Evolutionary conservation across 2,113 vertebrate species (phyloP), one percentile per base, ranked within the genome.

Genomic region (Pterocles burchelli): DNA sequence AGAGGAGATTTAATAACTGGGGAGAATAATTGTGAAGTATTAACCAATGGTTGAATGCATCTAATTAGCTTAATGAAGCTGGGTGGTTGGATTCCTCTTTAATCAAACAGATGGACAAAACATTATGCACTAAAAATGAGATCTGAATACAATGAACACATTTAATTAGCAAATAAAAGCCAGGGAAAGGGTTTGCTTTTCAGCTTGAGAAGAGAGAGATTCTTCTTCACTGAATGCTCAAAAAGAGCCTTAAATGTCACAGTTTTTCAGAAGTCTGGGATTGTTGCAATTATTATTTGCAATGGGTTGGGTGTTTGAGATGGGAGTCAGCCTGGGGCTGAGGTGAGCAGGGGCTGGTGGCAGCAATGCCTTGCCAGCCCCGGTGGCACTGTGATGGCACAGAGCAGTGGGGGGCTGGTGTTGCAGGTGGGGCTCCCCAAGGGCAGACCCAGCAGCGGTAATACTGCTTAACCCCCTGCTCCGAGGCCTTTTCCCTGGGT

Each of bases 21-120:
- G 85, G 70, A 82, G 76, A 89, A 75, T 93, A 97, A 96, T 88
- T 93, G 84, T 89, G 14, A 89, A 94, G 84, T 94, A 93, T 91
- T 96, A 96, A 92, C 95, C 84, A 90, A 91, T 90, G 49, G 76
- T 71, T 88, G 90, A 90, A 88, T 97, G 92, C 7, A 5, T 58
- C 85, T 88, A 88, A 89, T 92, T 95, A 94, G 85, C 48, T 55
- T 89, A 93, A 96, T 92, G 93, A 95, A 93, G 80, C 88, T 79
- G 90, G 51, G 83, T 92, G 85, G 75, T 83, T 91, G 84, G 36
- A 63, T 76, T 94, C 85, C 92, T 97, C 91, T 93, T 93, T 87
- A 94, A 90, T 88, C 92, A 93, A 92, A 85, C 96, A 97, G 95
- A 96, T 92, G 91, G 85, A 72, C 80, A 87, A 96, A 95, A 96